These are phyloP conservation scores for Campopleginae sp. DNA, from an alignment of 2,888 invertebrate genomes.

Conservation along the genomic window DNA sequence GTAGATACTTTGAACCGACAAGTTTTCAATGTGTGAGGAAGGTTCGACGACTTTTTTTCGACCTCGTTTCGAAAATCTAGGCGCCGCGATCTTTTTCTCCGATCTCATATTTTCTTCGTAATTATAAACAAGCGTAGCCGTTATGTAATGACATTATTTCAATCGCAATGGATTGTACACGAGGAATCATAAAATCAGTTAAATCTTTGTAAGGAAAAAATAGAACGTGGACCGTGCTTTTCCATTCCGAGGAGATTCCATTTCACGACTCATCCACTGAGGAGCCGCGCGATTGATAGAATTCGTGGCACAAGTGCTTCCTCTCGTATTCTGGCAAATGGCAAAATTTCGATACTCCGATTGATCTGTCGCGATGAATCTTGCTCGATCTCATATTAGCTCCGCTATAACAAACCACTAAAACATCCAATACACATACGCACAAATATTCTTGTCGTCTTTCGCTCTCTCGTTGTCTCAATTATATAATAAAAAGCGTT, in stretches of 20 bases:
- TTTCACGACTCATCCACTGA: neutral
- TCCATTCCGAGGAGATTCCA: neutral
- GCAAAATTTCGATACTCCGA: neutral
- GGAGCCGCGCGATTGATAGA: neutral
- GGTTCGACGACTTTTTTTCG: too few relatives aligned
- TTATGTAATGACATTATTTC: neutral
- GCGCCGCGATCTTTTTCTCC: neutral
- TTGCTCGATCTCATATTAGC: conserved; percentile 34
- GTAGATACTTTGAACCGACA: too few relatives aligned
- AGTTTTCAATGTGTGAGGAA: too few relatives aligned
- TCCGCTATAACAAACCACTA: conserved; percentile 38
- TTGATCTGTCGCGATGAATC: conserved; percentile 18
- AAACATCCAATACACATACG: conserved; percentile 4
- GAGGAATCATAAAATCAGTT: neutral
- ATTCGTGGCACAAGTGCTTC: neutral
- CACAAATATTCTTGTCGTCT: conserved; percentile 40
- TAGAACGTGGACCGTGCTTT: neutral
- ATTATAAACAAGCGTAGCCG: neutral
- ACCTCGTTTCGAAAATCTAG: neutral
- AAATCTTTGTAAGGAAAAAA: neutral
- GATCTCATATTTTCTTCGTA: neutral
- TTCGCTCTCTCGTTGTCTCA: conserved; percentile 72
- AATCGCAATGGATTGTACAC: neutral
- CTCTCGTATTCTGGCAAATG: neutral
- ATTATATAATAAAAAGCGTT: conserved; percentile 83